Percentiles rank a stretch among this genome's conserved stretches.
phyloP scores from a whole-genome alignment of 64 coral and sea anemone species.

The Actinia tenebrosa region DNA sequence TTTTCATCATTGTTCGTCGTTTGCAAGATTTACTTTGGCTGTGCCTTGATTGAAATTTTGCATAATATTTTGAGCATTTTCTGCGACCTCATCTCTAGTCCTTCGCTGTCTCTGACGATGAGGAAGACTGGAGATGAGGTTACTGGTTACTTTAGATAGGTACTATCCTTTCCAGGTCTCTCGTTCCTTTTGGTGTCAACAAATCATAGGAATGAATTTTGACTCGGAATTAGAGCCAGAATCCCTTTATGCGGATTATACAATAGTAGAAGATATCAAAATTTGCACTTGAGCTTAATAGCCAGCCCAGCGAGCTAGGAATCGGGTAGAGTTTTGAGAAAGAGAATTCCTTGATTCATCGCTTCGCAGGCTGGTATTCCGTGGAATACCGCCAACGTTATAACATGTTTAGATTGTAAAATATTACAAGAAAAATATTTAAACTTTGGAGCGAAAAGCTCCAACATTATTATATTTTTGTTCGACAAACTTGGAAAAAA shows the following conservation, averaged over 20 bases:
- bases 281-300: too few relatives aligned
- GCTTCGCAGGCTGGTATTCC: neutral
- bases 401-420: neutral
- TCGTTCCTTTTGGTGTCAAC: neutral
- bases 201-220: neutral
- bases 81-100: neutral
- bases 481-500: constrained; percentile 2
- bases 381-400: neutral
- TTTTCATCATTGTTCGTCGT: neutral
- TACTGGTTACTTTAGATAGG: neutral
- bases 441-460: constrained; percentile 52
- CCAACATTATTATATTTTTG: constrained; percentile 60
- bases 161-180: neutral
- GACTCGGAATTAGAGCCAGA: too few relatives aligned
- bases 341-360: too few relatives aligned
- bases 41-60: neutral
- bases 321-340: too few relatives aligned
- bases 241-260: too few relatives aligned
- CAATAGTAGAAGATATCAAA: too few relatives aligned
- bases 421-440: constrained; percentile 9
- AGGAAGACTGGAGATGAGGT: neutral
- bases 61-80: neutral
- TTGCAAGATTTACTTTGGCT: neutral
- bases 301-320: too few relatives aligned
- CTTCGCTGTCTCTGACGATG: neutral